These are phyloP conservation scores for Palaemon carinicauda DNA, from an alignment of 1,140 invertebrate species.

Conservation along the genomic window DNA sequence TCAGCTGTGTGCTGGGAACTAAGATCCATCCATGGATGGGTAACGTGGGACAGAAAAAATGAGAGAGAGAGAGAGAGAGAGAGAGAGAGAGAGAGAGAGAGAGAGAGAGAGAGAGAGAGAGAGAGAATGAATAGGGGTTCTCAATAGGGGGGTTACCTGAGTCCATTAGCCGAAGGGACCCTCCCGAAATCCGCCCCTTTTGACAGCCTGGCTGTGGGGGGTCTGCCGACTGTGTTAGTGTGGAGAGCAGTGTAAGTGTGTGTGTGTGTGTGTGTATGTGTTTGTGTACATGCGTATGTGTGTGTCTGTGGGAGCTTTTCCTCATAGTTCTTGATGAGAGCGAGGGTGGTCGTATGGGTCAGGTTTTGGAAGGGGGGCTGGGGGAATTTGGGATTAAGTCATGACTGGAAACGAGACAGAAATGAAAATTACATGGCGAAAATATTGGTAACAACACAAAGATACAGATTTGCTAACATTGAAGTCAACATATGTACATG, in stretches of 20 bases:
- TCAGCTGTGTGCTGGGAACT: no score
- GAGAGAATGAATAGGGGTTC: conserved; percentile 34
- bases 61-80: neutral
- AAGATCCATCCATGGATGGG: no score
- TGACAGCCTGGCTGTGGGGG: conserved; percentile 35
- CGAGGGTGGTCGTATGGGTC: no score
- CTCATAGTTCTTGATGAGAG: neutral
- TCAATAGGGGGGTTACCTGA: conserved; percentile 49
- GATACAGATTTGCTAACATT: no score
- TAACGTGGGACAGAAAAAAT: neutral
- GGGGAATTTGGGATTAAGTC: neutral
- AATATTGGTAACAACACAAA: no score
- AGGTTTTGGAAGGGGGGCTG: neutral
- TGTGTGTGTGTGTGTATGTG: neutral
- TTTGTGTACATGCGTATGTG: neutral
- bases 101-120: neutral
- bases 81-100: neutral
- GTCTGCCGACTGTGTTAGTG: conserved; percentile 14
- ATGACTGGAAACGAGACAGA: neutral
- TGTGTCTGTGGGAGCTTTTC: neutral
- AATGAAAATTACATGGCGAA: neutral
- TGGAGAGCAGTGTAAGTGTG: neutral
- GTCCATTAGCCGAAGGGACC: conserved; percentile 39
- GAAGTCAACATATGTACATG: no score
- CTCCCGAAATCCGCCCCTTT: conserved; percentile 46